Base-by-base conservation (phyloP, 2,888 invertebrate species). In the Mactromeris polynyma region DNA sequence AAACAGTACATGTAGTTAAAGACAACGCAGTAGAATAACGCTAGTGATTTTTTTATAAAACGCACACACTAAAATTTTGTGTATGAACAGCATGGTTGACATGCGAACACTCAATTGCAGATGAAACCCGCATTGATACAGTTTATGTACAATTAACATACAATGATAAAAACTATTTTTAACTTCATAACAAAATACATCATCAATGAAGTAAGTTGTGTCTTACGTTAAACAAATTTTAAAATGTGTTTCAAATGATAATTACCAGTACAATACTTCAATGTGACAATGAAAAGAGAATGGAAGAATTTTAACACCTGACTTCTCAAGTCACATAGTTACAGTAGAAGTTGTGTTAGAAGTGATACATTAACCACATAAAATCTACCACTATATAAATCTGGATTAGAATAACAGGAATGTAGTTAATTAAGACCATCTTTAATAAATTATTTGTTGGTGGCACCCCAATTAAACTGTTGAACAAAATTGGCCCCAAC, bases 321-420 rank as follows among this genome's bases (percentile, higher is more conserved):
- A 42, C 42, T 17, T 6, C 51, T 17, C 17, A 51, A 51, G 14
- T 17, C 51, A 51, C 14, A 51, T 51, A 51, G 17, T 9, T 42
- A 14, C 42, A 51, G 51, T 19, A 9, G 11, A 51, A 51, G 19
- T 1, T 51, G 51, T 17, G 19, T 19, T 6, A 17, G 17, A 51
- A 51, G 2, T 2, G 58, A 64, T 64, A 1, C 6, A 64, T 64
- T n/a, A 11, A 64, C 26, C 2, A 64, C 26, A 26, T 58, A 9
- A 11, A 64, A 64, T n/a, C 58, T 64, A 64, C 26, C 26, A 64
- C 58, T 64, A 64, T 26, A 64, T n/a, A 46, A 26, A 64, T 64
- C 58, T 64, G 3, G 58, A 64, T 64, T 64, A 64, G 58, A 26
- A 64, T 64, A 64, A 26, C n/a, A 64, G 58, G 58, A 64, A 64